A percentile compares a stretch with the other conserved stretches of the same genome.
phyloP scores from a whole-genome alignment of 2,888 invertebrate genomes.

The Eupithecia vulgata region DNA sequence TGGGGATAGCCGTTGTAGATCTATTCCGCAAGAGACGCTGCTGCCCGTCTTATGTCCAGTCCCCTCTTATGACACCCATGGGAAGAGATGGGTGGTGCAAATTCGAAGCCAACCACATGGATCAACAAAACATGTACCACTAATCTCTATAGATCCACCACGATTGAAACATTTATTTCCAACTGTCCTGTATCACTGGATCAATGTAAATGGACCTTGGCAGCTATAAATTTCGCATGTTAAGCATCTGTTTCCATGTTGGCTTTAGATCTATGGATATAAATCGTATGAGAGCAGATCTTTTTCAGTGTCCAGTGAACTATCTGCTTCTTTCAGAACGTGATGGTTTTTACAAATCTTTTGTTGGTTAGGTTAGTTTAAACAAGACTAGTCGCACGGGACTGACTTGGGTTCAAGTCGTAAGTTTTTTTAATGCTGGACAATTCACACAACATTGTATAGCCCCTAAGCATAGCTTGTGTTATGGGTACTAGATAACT shows the following conservation, averaged over 20 bases:
- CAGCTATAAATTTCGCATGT: constrained; percentile 37
- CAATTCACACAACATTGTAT: too few relatives aligned
- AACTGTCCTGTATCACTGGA: constrained; percentile 7
- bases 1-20: too few relatives aligned
- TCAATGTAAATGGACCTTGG: not conserved
- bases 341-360: constrained; percentile 1
- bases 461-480: too few relatives aligned
- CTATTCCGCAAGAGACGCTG: too few relatives aligned
- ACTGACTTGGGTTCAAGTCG: not conserved
- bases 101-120: too few relatives aligned
- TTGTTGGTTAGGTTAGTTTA: not conserved
- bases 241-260: constrained; percentile 34
- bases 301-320: constrained; percentile 35
- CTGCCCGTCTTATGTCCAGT: too few relatives aligned
- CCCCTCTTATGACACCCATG: too few relatives aligned
- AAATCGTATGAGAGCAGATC: constrained; percentile 32
- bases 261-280: constrained; percentile 26
- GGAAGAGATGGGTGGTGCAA: too few relatives aligned
- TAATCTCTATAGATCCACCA: not conserved
- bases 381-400: not conserved
- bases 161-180: constrained; percentile 7
- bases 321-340: constrained; percentile 41
- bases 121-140: not conserved
- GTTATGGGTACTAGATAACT: too few relatives aligned
- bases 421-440: too few relatives aligned